Base-by-base conservation (phyloP, 1,140 invertebrate species). In the Hydropsyche tenuis region DNA sequence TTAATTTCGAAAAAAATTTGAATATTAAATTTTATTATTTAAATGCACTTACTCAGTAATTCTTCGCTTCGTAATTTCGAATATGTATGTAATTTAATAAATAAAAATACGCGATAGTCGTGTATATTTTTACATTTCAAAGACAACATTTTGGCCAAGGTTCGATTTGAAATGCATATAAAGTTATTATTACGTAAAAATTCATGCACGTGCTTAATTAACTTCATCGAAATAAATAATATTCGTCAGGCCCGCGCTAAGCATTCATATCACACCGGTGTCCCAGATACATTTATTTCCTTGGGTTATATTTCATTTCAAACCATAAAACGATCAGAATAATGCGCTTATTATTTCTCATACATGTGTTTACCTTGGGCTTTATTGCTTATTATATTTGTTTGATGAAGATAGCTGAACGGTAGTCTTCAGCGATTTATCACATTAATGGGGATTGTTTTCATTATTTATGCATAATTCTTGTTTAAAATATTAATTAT, bases 341-440 rank as follows among this genome's bases (percentile, higher is more conserved):
- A 56, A 1, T 23, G 56, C 12, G 14, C 22, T 60, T 14, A 27
- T 60, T 60, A 60, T 60, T 60, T 20, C 16, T 23, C 20, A 60
- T 14, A 60, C n/a, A 56, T 56, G 12, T 56, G 25, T 60, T 60
- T 27, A 25, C 56, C 56, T 60, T 60, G 56, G 14, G 23, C 22
- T 60, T 60, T 60, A 60, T 60, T 25, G 7, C 56, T 60, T 60
- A 25, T 60, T 60, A 48, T 60, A 60, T 25, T 60, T 23, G 56
- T 27, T 60, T 23, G 20, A n/a, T n/a, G 56, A 60, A 22, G 23
- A 27, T 60, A 25, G 7, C 25, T 12, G 23, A 60, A 27, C 12
- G 5, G 4, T 25, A 60, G 23, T 23, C 14, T 23, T 25, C 56
- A 4, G 20, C 12, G 16, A 23, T 22, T 56, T 56, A 22, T 56